Evolutionary conservation across 2,113 vertebrate genomes (phyloP), one percentile per base, ranked within the genome.

Genomic region (Larimichthys polyactis): DNA sequence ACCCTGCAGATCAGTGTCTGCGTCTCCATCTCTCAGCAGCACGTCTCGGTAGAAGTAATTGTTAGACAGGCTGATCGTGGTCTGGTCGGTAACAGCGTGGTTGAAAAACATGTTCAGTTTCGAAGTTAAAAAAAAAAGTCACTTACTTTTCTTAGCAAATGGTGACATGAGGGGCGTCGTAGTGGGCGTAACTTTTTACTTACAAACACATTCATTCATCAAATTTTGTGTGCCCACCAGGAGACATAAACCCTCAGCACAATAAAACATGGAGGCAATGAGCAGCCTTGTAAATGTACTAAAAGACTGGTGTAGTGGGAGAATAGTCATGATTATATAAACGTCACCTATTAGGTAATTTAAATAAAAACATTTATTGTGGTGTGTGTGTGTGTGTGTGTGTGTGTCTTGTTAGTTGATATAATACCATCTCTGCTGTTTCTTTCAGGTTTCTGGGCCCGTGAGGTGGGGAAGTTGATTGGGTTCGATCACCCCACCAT

Each of bases 371-470:
- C 16, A 51, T 51, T 5, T 46, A 44, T 32, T 32, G 6, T 36
- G 32, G 32, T 36, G 32, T 36, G 32, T 36, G 32, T 36, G 32
- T 32, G 32, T 36, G 32, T 36, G 32, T 32, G 32, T 32, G 29
- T 32, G 29, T 9, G 57, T n/a, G 20, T 51, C 15, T 32, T 69
- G 14, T 57, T 15, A 55, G 15, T 27, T 83, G 7, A 65, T 59
- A 54, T 66, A 17, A 62, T 19, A 14, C 10, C 19, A 29, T 68
- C 27, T 69, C 1, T 65, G 22, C 58, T 58, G 2, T 1, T 76
- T 81, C 79, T 78, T 62, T 60, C 79, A 99, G 98, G 98, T 64
- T 99, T 99, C 92, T 99, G 98, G 98, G 98, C 98, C 7, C 94
- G 95, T 68, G 98, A 99, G 71, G 91, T 99, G 78, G 98, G 98